Percentiles rank a stretch among this genome's conserved stretches.
Conservation (phyloP, 2,888 invertebrate species). For the Hedya salicella region DNA sequence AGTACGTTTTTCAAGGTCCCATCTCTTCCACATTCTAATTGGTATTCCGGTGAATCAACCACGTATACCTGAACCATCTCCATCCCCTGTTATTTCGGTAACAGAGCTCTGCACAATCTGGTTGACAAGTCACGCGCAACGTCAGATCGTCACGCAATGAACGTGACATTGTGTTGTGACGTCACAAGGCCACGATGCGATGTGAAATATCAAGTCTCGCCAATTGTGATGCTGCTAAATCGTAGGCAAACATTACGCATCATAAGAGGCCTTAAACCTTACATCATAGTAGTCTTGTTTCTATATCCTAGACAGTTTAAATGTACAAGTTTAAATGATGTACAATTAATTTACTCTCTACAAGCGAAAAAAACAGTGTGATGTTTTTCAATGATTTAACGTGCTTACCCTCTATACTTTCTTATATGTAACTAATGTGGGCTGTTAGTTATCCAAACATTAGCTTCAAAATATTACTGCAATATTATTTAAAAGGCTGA, state of each 20-base stretch:
- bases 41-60: conserved; percentile 23
- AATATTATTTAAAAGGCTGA: too few relatives aligned
- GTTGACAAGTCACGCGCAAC: conserved; percentile 43
- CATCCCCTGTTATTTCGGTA: not conserved
- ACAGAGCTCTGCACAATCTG: conserved; percentile 5
- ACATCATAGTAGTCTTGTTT: too few relatives aligned
- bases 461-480: too few relatives aligned
- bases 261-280: not conserved
- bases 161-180: conserved; percentile 50
- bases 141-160: conserved; percentile 52
- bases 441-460: too few relatives aligned
- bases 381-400: too few relatives aligned
- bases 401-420: too few relatives aligned
- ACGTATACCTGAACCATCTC: conserved; percentile 4
- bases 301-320: too few relatives aligned
- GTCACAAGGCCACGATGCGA: conserved; percentile 48
- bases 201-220: conserved; percentile 42
- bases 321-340: too few relatives aligned
- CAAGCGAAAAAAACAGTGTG: too few relatives aligned
- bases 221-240: conserved; percentile 37
- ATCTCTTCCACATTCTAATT: conserved; percentile 31
- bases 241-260: conserved; percentile 22
- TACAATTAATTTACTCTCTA: too few relatives aligned
- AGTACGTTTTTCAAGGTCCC: conserved; percentile 29
- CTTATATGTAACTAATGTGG: too few relatives aligned